Base-by-base conservation (phyloP, 2,797 vertebrate genomes). In the Danio kyathit region DNA sequence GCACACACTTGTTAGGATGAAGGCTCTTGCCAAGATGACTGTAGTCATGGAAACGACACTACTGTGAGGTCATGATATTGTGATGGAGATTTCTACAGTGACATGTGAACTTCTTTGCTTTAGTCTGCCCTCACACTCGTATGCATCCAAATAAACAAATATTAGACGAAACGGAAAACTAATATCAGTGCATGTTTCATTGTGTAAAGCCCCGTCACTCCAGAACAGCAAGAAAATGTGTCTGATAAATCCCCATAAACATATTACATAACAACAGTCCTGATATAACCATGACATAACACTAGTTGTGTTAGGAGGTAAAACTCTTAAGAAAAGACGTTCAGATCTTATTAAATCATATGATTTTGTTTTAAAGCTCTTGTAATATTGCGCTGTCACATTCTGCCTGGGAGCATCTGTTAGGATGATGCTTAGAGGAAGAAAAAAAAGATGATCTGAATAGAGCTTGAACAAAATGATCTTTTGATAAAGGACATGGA, bases 1-100 rank as follows among this genome's bases (percentile, higher is more conserved):
- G 76, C 84, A 87, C 64, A 72, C 71, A 76, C 71, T 82, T 67
- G 87, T 61, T 82, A 73, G 61, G 76, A 57, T 54, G 49, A 51
- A 49, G 52, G 51, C 21, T 12, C 13, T 54, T 38, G 19, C 43
- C 7, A 75, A 79, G 71, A 83, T 7, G 41, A 16, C 66, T 74
- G 91, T 93, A 89, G 87, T 84, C 90, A 91, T 92, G 85, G 91
- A 85, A 89, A 94, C 91, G 56, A 72, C 83, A 87, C 66, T 80
- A 84, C 84, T 85, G 64, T 84, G 86, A 85, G 90, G 88, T 89
- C 88, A 90, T 87, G 87, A 89, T 78, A 60, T 54, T 69, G 3
- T 17, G 63, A 51, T 46, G 73, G 16, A 61, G 14, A 63, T 63
- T 49, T 7, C 13, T 38, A 46, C 3, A 38, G 14, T 38, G 29